Evolutionary conservation across 2,113 vertebrate species (phyloP), one percentile per base, ranked within the genome.

Genomic region (Antechinus stuartii): DNA sequence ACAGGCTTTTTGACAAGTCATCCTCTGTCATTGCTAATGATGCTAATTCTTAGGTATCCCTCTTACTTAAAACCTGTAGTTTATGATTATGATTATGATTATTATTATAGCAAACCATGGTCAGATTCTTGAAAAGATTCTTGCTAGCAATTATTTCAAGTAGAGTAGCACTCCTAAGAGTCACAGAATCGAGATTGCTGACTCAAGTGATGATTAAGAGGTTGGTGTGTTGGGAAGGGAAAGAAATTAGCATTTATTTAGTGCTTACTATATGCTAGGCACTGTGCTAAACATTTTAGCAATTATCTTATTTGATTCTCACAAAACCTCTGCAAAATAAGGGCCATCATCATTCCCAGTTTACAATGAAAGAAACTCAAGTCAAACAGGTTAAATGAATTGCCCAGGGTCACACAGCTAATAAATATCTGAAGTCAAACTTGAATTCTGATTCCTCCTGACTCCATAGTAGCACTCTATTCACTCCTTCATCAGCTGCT

Each of bases 21-120:
- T 84, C 68, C 68, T 84, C 16, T 16, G 35, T n/a, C 68, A 42
- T 84, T 22, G 7, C n/a, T 42, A 42, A 42, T 84, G 35, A n/a
- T 84, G 16, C n/a, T 84, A 84, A 22, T 84, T 42, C 68, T 19
- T 84, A 84, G n/a, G 68, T 10, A 84, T 84, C n/a, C n/a, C 2
- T 7, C 61, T 68, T 68, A 68, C 27, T 68, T 35, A 68, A 84
- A 30, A 84, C 42, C 68, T n/a, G 5, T 23, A 22, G 35, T n/a
- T 84, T 55, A 55, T 24, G 4, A 55, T 24, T 55, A 55, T 55
- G 5, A 55, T 55, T 24, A 26, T 57, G 5, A 68, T 42, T 23
- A 46, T 91, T 95, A 93, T 90, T 92, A 96, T 26, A 97, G 97
- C n/a, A n/a, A 96, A 90, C 95, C 91, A 68, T 42, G 46, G 47